Percentiles rank a stretch among this genome's conserved stretches.
Evolutionary conservation across 2,113 vertebrate genomes (phyloP).

Genomic region (Siphamia tubifer): DNA sequence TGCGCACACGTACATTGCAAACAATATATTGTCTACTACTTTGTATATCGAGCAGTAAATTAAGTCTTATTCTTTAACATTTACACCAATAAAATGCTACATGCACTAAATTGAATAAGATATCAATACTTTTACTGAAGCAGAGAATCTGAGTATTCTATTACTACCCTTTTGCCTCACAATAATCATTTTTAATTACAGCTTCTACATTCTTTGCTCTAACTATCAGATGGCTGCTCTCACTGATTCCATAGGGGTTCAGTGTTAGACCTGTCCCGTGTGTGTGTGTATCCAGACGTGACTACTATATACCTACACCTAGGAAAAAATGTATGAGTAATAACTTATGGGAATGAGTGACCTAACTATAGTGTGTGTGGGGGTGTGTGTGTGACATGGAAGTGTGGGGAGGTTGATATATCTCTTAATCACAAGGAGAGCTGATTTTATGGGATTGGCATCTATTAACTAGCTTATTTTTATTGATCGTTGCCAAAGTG

Average conservation of each 20-base stretch:
- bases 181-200: background rate
- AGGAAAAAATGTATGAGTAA: background rate
- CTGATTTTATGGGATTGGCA: conserved; percentile 38
- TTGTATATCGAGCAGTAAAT: too few species aligned
- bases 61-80: too few species aligned
- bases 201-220: background rate
- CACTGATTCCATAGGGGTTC: background rate
- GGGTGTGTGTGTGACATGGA: background rate
- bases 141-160: too few species aligned
- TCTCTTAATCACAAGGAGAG: conserved; percentile 47
- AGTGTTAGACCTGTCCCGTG: background rate
- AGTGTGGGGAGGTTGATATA: background rate
- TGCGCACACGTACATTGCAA: too few species aligned
- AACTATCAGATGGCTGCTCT: background rate
- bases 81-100: too few species aligned
- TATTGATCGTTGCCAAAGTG: conserved; percentile 56
- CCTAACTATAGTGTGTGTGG: background rate
- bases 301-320: background rate
- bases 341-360: background rate
- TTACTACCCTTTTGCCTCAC: background rate
- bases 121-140: too few species aligned
- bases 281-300: background rate
- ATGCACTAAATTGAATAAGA: too few species aligned
- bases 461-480: conserved; percentile 45
- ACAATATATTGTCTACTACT: too few species aligned